These are phyloP conservation scores for Malachius bipustulatus DNA, from an alignment of 2,888 invertebrate species.

Conservation along the genomic window DNA sequence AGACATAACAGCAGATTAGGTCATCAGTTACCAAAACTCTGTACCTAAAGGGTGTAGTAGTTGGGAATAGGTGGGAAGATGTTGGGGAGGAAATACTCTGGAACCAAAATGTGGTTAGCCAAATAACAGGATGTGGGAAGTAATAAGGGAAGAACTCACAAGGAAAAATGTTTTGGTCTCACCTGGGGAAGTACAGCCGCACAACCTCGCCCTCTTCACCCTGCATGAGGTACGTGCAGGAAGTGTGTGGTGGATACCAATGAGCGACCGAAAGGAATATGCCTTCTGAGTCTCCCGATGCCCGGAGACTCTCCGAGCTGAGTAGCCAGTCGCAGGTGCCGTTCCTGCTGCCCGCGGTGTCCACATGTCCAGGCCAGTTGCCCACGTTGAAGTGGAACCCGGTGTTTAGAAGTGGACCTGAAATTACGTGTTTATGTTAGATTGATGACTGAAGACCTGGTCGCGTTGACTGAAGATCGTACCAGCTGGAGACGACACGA, in stretches of 20 bases:
- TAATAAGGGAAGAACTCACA: too few relatives aligned
- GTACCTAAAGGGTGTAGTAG: too few relatives aligned
- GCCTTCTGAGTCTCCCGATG: conserved; percentile 72
- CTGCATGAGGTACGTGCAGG: conserved; percentile 82
- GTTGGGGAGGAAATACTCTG: too few relatives aligned
- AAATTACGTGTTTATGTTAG: too few relatives aligned
- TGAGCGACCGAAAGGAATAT: conserved; percentile 85
- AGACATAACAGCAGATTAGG: too few relatives aligned
- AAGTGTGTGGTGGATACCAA: conserved; percentile 90
- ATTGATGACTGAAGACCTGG: background rate
- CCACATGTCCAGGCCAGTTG: conserved; percentile 87
- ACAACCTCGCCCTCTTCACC: conserved; percentile 80
- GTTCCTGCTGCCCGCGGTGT: conserved; percentile 74
- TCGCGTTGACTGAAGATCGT: conserved; percentile 21
- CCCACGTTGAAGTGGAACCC: conserved; percentile 93
- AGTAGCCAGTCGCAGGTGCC: conserved; percentile 83
- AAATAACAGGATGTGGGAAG: too few relatives aligned
- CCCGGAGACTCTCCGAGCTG: conserved; percentile 66
- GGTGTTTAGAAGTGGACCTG: conserved; percentile 76
- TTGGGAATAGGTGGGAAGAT: too few relatives aligned
- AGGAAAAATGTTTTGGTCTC: conserved; percentile 20
- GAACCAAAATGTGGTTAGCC: too few relatives aligned
- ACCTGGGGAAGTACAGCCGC: conserved; percentile 81
- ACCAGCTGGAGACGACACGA: conserved; percentile 79
- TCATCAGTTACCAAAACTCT: too few relatives aligned